phyloP scores from a whole-genome alignment of 2,888 invertebrate genomes.

The Eurois occulta region DNA sequence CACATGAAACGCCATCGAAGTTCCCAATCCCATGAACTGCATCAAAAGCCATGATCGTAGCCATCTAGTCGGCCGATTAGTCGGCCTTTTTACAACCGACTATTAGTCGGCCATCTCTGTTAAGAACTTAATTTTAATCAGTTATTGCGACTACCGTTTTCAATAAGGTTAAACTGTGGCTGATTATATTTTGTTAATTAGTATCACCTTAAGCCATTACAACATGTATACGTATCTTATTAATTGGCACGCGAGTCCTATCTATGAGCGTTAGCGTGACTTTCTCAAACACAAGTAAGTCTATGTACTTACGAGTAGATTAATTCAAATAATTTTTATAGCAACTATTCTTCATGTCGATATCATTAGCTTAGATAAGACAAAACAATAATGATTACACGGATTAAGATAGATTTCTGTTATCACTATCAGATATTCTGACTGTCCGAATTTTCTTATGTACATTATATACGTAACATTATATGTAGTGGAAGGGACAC shows the following conservation, averaged over 20 bases:
- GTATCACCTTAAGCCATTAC: background rate
- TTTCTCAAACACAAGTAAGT: slow-evolving; percentile 1
- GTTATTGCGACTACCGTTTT: background rate
- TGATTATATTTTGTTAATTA: background rate
- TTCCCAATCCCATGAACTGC: too few relatives aligned
- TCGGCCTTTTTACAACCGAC: background rate
- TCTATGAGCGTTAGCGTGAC: background rate
- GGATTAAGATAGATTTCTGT: slow-evolving; percentile 54
- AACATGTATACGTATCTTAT: background rate
- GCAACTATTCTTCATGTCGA: slow-evolving; percentile 41
- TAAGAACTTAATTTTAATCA: background rate
- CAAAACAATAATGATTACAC: slow-evolving; percentile 55
- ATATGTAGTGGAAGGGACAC: too few relatives aligned
- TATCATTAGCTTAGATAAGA: slow-evolving; percentile 58
- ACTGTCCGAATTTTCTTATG: slow-evolving; percentile 51
- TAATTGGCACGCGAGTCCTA: background rate
- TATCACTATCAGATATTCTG: slow-evolving; percentile 33
- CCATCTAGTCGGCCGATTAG: too few relatives aligned
- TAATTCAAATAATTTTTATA: slow-evolving; percentile 56
- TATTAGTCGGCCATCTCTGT: background rate
- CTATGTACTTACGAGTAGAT: slow-evolving; percentile 34
- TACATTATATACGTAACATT: background rate
- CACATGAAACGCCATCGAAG: too few relatives aligned
- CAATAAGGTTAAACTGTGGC: background rate
- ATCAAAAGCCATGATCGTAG: too few relatives aligned